Evolutionary conservation across 2,888 invertebrate genomes (phyloP), one percentile per base, ranked within the genome.

Genomic region (Imbricaverruca yamaguchii): DNA sequence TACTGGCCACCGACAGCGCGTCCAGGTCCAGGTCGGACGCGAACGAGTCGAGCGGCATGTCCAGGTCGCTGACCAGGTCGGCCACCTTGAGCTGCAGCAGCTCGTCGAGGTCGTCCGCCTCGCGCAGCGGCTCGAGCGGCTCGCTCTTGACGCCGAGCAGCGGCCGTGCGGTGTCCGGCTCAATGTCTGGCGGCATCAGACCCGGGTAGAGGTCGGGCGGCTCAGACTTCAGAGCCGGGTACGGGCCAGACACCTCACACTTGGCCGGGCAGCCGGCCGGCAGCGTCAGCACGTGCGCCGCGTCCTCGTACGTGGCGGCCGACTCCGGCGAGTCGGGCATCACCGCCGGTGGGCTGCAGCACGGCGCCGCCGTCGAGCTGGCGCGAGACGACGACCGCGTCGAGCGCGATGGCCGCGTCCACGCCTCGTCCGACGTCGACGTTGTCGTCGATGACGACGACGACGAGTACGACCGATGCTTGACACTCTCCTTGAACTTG

Each of bases 401-500:
- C 10, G 79, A 79, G 79, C 79, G n/a, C 80, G 83, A 80, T 12
- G 81, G 81, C 77, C 83, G 83, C 80, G 82, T 82, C 78, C 7
- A 1, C n/a, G 11, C 13, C 3, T 69, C 81, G 83, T 82, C 69
- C 81, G 59, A 59, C 59, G 59, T 15, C 59, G 59, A 59, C 59
- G 59, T 13, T 59, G 59, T 13, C 59, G 59, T 59, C 12, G 12
- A 59, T 11, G 59, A 13, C 15, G 59, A 59, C 59, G 59, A 59
- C 59, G 59, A 11, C 59, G 59, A 59, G 12, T 11, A 59, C 59
- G 59, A 59, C 15, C 59, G 59, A 56, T 81, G 81, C 77, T 81
- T 81, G 55, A 81, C 80, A 39, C 82, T 79, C 59, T 80, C 88
- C 84, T 87, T 88, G 83, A 88, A 86, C 84, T 88, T 88, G 83